Evolutionary conservation across 2,888 invertebrate species (phyloP), one percentile per base, ranked within the genome.

Genomic region (Cryptocephalus primarius): DNA sequence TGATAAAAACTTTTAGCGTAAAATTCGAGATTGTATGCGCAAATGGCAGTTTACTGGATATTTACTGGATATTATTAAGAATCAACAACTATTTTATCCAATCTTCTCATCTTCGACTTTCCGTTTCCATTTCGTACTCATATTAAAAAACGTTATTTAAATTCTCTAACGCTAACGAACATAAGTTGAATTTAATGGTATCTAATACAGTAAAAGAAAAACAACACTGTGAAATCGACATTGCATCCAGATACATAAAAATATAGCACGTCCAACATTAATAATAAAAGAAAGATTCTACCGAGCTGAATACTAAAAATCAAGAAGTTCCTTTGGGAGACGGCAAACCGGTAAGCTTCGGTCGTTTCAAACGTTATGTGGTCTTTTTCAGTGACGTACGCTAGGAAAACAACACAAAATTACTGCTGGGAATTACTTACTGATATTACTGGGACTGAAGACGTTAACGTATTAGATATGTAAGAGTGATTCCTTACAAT

Each of bases 241-340:
- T 55, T 63, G 61, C 59, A 60, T 54, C 57, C 58, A 59, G 53
- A 62, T 63, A 63, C 55, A 62, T 61, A 63, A 62, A 64, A 61
- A 61, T 63, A 62, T 61, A 59, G 58, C 57, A 61, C 60, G 61
- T 61, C 56, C 57, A 59, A 59, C 61, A 62, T 64, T 63, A 63
- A 64, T 65, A 64, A 65, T 62, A 61, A 59, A 63, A 57, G 54
- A 55, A 59, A 57, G 57, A 60, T 59, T 59, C 56, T 57, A 57
- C 57, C 60, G 64, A 61, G 60, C 54, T 55, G 65, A 63, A 66
- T 65, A 62, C 60, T 62, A 63, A 64, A 53, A 65, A 64, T 63
- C 61, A 58, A 57, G 59, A 56, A 57, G 56, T 56, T 60, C 62
- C 60, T 51, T 43, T 46, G 63, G 61, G 61, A 62, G 53, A 48